A percentile compares a stretch with the other conserved stretches of the same genome.
These are phyloP conservation scores for Alloplasta piceator DNA, from an alignment of 2,888 invertebrate species.

Conservation along the genomic window DNA sequence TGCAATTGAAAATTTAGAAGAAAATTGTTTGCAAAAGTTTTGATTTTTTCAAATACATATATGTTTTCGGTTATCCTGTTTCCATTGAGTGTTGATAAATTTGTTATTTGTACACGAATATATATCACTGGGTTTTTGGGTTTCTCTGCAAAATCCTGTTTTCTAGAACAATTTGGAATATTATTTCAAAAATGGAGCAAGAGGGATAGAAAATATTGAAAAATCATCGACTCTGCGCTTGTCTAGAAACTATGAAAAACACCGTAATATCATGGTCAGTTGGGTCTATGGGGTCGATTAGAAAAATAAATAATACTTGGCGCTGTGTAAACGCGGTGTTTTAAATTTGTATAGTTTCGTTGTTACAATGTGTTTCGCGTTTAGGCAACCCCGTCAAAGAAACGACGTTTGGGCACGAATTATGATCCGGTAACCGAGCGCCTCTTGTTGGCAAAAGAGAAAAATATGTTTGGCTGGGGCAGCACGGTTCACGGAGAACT, in stretches of 20 bases:
- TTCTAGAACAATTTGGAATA: slow-evolving; percentile 25
- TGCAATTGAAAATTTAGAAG: too few relatives aligned
- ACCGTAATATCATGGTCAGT: slow-evolving; percentile 55
- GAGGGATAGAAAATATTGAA: slow-evolving; percentile 11
- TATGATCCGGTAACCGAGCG: slow-evolving; percentile 53
- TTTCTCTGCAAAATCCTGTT: not conserved
- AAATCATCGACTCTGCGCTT: not conserved
- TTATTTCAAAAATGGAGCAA: not conserved
- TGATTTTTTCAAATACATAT: too few relatives aligned
- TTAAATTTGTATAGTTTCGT: not conserved
- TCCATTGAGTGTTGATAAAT: too few relatives aligned
- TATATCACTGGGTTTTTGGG: not conserved
- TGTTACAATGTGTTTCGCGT: not conserved
- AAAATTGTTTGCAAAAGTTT: too few relatives aligned
- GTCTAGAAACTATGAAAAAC: slow-evolving; percentile 52
- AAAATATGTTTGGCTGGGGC: slow-evolving; percentile 90
- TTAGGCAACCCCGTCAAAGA: slow-evolving; percentile 76
- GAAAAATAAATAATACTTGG: not conserved
- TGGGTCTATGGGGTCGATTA: slow-evolving; percentile 5
- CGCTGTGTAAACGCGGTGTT: not conserved
- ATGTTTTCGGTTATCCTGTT: too few relatives aligned
- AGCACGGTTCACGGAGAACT: slow-evolving; percentile 91
- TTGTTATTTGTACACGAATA: not conserved
- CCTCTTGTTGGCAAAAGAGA: slow-evolving; percentile 56
- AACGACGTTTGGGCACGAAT: slow-evolving; percentile 71